Evolutionary conservation across 92 coral and sea anemone genomes (phyloP).

Genomic region (Porites cylindrica): DNA sequence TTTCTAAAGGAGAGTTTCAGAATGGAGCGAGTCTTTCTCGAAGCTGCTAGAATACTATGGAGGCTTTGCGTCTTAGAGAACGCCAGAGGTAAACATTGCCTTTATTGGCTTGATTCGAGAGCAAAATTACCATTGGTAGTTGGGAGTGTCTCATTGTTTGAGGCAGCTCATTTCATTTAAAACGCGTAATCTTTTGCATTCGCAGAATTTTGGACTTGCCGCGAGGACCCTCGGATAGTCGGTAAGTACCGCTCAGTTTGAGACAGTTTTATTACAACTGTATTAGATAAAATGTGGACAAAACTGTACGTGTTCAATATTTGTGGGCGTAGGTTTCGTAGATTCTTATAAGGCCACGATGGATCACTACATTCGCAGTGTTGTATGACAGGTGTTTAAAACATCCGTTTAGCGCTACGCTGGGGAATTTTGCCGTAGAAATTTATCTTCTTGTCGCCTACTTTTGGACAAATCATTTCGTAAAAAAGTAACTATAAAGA

Average conservation of each 20-base stretch:
- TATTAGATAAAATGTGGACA: background rate
- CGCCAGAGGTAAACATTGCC: constrained; percentile 65
- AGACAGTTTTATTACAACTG: background rate
- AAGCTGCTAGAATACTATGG: constrained; percentile 45
- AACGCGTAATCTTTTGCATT: constrained; percentile 17
- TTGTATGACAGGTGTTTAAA: constrained; percentile 23
- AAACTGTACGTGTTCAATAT: background rate
- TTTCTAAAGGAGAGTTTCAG: background rate
- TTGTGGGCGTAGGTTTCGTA: constrained; percentile 21
- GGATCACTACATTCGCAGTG: background rate
- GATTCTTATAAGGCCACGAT: constrained; percentile 17
- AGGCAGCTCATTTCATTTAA: constrained; percentile 10
- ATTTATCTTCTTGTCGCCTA: background rate
- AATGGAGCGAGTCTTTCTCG: constrained; percentile 8
- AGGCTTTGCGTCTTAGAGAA: constrained; percentile 67
- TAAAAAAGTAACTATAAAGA: background rate
- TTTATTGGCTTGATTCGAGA: constrained; percentile 41
- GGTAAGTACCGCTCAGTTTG: constrained; percentile 14
- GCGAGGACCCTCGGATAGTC: constrained; percentile 8
- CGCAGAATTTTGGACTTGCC: constrained; percentile 48
- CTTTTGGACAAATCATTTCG: background rate
- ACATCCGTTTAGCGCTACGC: background rate
- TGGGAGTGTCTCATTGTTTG: constrained; percentile 53
- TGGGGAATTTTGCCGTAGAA: background rate
- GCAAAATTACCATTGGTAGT: constrained; percentile 54